Evolutionary conservation across 2,113 vertebrate species (phyloP), one percentile per base, ranked within the genome.

Genomic region (Amphiprion percula): DNA sequence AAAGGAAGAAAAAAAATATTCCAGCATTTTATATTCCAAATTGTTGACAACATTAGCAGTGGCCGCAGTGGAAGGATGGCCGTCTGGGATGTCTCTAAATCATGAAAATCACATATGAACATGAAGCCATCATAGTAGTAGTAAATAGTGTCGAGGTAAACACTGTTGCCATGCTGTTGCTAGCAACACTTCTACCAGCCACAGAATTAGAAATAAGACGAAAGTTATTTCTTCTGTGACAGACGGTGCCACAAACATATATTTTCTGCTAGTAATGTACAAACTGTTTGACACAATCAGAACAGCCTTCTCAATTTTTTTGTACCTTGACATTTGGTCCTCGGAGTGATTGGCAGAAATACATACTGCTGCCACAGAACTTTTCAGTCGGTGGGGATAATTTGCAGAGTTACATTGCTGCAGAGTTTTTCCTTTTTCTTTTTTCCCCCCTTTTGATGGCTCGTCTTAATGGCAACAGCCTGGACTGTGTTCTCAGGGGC

Each of bases 391-490:
- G 70, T 64, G 55, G 52, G 60, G 68, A 79, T 86, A 70, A 81
- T 90, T 87, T 85, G 77, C 69, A 64, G 33, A 14, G 39, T 76
- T 74, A 72, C 23, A 70, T 58, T 73, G 79, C 70, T 62, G 60
- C 30, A 58, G 64, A 80, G 0, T 19, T 70, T 66, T 62, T 74
- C 50, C 46, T 44, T 26, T 2, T 19, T 37, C 21, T 8, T n/a
- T 39, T 12, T 67, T 62, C 23, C 52, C 9, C 41, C 14, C 52
- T 81, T 93, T 78, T 92, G 91, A 90, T 83, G 80, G 88, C 77
- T 90, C 37, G 16, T 88, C 78, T 87, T 86, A 88, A 90, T 87
- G 72, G 82, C 76, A 82, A 74, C 88, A 86, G 86, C 82, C 79
- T 69, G 82, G 58, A 69, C 78, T 72, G 70, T 30, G 16, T 86